A percentile compares a stretch with the other conserved stretches of the same genome.
Evolutionary conservation across 2,888 invertebrate species (phyloP).

Genomic region (Syrphus vitripennis): DNA sequence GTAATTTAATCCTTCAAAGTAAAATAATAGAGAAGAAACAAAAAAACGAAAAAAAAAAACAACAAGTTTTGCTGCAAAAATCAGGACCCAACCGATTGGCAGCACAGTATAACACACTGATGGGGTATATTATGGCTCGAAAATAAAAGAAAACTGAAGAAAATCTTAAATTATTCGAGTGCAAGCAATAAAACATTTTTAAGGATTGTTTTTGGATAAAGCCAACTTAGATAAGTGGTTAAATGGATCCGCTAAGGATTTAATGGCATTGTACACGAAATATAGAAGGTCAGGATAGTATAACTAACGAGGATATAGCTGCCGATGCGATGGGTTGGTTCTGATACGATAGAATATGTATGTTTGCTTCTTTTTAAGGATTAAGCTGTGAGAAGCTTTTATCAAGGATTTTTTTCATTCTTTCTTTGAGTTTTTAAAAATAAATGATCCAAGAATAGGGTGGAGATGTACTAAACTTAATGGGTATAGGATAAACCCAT

Average conservation of each 20-base stretch:
- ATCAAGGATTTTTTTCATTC: slow-evolving; percentile 25
- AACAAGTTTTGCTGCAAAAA: slow-evolving; percentile 56
- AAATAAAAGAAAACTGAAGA: slow-evolving; percentile 38
- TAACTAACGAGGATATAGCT: slow-evolving; percentile 29
- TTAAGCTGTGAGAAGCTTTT: slow-evolving; percentile 60
- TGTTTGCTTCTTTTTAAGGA: slow-evolving; percentile 37
- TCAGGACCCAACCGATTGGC: slow-evolving; percentile 57
- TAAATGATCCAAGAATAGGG: slow-evolving; percentile 11
- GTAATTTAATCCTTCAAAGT: slow-evolving; percentile 70
- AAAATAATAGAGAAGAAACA: slow-evolving; percentile 37
- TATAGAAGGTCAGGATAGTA: slow-evolving; percentile 51
- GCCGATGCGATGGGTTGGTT: slow-evolving; percentile 20
- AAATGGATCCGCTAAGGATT: slow-evolving; percentile 71
- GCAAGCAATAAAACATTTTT: slow-evolving; percentile 71
- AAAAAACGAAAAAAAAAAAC: slow-evolving; percentile 36
- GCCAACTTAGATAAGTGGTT: slow-evolving; percentile 71
- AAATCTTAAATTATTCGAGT: slow-evolving; percentile 70
- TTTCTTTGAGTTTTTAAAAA: slow-evolving; percentile 8
- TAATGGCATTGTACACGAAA: slow-evolving; percentile 70
- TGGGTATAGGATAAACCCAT: slow-evolving; percentile 8
- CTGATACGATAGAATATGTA: slow-evolving; percentile 59
- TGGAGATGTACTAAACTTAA: background rate
- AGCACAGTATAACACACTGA: too few species aligned
- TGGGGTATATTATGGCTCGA: background rate
- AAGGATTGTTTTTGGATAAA: slow-evolving; percentile 71